Evolutionary conservation across 2,113 vertebrate species (phyloP).

Genomic region (Ameiurus melas): DNA sequence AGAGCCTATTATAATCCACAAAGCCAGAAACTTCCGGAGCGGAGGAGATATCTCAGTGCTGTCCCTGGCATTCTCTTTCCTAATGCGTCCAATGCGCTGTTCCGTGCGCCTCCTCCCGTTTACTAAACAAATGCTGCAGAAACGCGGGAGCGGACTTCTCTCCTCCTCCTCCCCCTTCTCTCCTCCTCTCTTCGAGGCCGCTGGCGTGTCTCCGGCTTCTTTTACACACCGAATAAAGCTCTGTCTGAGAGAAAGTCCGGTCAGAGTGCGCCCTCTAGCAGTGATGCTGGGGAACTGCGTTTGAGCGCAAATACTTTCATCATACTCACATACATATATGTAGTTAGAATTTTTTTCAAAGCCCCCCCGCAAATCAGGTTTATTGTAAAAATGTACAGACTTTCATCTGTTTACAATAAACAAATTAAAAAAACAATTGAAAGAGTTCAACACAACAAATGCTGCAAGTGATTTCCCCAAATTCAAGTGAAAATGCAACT

Average conservation of each 20-base stretch:
- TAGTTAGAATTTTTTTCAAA: too few species aligned
- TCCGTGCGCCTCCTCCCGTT: not conserved
- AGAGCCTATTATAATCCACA: constrained; percentile 12
- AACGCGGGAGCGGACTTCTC: not conserved
- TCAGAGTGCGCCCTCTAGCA: constrained; percentile 25
- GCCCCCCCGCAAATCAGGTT: too few species aligned
- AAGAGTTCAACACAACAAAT: too few species aligned
- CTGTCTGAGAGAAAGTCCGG: not conserved
- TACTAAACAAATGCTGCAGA: not conserved
- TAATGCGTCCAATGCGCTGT: not conserved
- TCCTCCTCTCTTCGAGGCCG: not conserved
- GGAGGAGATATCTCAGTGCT: not conserved
- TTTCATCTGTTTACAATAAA: too few species aligned
- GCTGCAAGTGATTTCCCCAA: too few species aligned
- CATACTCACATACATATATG: too few species aligned
- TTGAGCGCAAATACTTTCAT: not conserved
- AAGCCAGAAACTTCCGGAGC: constrained; percentile 17
- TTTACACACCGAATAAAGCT: not conserved
- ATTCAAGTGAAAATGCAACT: too few species aligned
- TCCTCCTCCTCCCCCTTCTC: not conserved
- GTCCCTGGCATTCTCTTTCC: not conserved
- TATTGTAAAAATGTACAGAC: too few species aligned
- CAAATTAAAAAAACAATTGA: too few species aligned
- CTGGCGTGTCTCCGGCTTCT: not conserved
- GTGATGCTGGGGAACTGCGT: not conserved